Evolutionary conservation across 2,113 vertebrate species (phyloP).

Genomic region (Heteronetta atricapilla): DNA sequence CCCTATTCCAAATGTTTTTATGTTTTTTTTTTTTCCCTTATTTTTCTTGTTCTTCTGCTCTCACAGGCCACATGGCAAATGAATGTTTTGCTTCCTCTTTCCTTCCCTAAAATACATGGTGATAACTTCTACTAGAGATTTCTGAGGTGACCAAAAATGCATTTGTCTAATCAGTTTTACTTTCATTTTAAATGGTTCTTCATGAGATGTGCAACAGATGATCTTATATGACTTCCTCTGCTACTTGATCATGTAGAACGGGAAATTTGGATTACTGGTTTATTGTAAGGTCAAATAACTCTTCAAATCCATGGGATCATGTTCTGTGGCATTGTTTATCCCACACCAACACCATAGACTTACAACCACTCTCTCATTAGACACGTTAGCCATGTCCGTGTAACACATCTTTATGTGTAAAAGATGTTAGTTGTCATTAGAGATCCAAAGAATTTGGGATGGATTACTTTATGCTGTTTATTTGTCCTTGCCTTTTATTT

Average conservation of each 20-base stretch:
- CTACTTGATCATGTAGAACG: not conserved
- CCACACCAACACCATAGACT: not conserved
- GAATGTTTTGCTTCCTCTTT: not conserved
- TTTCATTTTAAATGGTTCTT: not conserved
- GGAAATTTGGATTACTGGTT: not conserved
- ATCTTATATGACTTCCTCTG: not conserved
- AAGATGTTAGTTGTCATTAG: not conserved
- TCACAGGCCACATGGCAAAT: not conserved
- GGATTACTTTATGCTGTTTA: not conserved
- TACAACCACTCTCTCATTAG: not conserved
- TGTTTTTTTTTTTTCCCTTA: not conserved
- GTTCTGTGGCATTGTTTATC: not conserved
- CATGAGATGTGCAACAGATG: not conserved
- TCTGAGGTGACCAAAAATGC: not conserved
- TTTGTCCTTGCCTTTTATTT: not conserved
- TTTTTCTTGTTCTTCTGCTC: not conserved
- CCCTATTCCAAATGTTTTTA: not conserved
- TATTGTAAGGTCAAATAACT: not conserved
- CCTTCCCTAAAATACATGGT: not conserved
- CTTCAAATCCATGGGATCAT: not conserved
- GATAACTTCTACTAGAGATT: not conserved
- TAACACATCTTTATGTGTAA: not conserved
- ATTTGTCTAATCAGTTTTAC: not conserved
- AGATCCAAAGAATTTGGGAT: not conserved
- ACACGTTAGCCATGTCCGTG: rapidly evolving